A percentile compares a stretch with the other conserved stretches of the same genome.
Evolutionary conservation across 2,888 invertebrate species (phyloP).

Genomic region (Julus scandinavius): DNA sequence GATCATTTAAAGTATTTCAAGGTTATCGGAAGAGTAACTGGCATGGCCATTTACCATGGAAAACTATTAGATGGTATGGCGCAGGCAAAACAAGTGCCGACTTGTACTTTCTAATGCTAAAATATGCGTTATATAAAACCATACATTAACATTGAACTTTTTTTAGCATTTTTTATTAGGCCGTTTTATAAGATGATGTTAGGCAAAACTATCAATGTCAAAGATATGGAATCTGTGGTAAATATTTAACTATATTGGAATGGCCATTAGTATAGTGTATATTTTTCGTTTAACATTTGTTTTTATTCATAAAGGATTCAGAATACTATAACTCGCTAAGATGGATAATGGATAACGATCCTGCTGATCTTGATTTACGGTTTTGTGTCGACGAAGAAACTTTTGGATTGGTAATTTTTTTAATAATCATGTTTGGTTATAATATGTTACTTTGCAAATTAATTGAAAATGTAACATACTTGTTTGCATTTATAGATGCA

Average conservation of each 20-base stretch:
- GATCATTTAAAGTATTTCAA: constrained; percentile 98
- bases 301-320: constrained; percentile 73
- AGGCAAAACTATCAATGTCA: constrained; percentile 89
- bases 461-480: background rate
- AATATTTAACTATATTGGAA: constrained; percentile 59
- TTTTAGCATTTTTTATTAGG: constrained; percentile 95
- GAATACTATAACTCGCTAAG: constrained; percentile 98
- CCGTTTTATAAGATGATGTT: constrained; percentile 99
- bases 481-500: constrained; percentile 73
- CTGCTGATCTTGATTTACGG: constrained; percentile 90
- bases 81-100: background rate
- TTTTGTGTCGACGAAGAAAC: constrained; percentile 98
- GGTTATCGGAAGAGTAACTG: constrained; percentile 97
- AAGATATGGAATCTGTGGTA: constrained; percentile 97
- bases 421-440: background rate
- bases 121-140: background rate
- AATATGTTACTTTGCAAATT: background rate
- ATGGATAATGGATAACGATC: constrained; percentile 96
- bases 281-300: background rate
- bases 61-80: constrained; percentile 92
- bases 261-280: background rate
- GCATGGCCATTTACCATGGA: constrained; percentile 99
- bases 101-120: background rate
- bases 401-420: constrained; percentile 75
- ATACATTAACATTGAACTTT: constrained; percentile 52